Evolutionary conservation across 1,140 invertebrate species (phyloP).

Genomic region (Aporrectodea caliginosa): DNA sequence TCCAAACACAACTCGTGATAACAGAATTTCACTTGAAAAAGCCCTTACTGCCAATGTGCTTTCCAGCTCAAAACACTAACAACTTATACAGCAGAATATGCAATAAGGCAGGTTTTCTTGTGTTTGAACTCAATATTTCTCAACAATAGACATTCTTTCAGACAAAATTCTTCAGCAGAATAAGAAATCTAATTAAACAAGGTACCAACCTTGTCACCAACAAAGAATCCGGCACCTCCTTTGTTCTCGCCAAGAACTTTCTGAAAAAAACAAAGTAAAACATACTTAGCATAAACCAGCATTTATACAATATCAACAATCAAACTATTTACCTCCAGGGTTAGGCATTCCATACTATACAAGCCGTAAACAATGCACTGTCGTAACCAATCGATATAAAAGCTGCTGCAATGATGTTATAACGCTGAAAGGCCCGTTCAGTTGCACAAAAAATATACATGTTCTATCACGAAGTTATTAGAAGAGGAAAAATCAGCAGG

Average conservation of each 20-base stretch:
- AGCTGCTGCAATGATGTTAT: too few relatives aligned
- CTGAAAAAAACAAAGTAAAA: slow-evolving; percentile 7
- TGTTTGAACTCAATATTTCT: background rate
- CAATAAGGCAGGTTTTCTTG: background rate
- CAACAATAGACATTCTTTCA: background rate
- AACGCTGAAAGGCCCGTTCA: too few relatives aligned
- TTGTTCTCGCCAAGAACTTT: slow-evolving; percentile 34
- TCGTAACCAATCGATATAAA: too few relatives aligned
- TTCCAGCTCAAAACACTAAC: too few relatives aligned
- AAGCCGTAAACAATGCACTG: too few relatives aligned
- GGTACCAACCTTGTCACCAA: slow-evolving; percentile 27
- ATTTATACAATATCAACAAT: background rate
- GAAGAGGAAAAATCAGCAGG: too few relatives aligned
- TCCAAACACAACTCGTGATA: too few relatives aligned
- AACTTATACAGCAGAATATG: too few relatives aligned
- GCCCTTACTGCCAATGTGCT: background rate
- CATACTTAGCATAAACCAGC: background rate
- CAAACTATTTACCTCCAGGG: background rate
- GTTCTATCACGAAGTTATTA: too few relatives aligned
- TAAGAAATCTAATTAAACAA: background rate
- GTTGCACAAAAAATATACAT: too few relatives aligned
- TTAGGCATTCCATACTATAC: background rate
- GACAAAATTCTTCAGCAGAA: background rate
- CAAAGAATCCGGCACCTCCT: slow-evolving; percentile 32
- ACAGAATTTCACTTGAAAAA: background rate